Evolutionary conservation across 1,140 invertebrate genomes (phyloP).

Genomic region (Parapsyche elsis): DNA sequence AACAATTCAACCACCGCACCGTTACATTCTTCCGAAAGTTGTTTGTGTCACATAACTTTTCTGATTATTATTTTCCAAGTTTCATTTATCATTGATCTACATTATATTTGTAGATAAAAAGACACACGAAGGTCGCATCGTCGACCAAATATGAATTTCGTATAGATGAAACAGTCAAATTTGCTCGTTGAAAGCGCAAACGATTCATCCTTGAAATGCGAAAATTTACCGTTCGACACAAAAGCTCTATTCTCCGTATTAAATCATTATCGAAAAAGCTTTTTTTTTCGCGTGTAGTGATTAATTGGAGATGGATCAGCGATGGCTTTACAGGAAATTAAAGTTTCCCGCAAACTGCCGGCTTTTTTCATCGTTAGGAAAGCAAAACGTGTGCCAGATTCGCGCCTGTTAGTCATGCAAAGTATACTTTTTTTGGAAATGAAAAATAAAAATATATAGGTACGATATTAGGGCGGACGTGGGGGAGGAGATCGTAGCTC

Average conservation of each 20-base stretch:
- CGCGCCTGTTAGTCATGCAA: conserved; percentile 15
- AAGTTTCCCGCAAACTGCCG: conserved; percentile 3
- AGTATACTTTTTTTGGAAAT: background rate
- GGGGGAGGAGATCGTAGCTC: conserved; percentile 2
- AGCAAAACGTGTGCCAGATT: background rate
- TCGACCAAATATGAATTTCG: too few species aligned
- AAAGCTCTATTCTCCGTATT: background rate
- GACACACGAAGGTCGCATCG: too few species aligned
- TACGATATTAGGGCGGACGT: background rate
- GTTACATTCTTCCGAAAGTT: too few species aligned
- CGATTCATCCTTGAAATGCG: too few species aligned
- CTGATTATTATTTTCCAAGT: too few species aligned
- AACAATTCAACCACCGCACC: too few species aligned
- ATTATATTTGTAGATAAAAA: too few species aligned
- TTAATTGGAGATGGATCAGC: conserved; percentile 28
- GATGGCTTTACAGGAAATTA: conserved; percentile 34
- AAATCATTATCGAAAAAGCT: conserved; percentile 7
- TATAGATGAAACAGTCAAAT: too few species aligned
- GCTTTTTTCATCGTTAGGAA: background rate
- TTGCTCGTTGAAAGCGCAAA: too few species aligned
- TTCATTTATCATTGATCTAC: too few species aligned
- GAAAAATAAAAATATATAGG: background rate
- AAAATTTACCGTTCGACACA: background rate
- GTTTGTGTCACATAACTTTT: too few species aligned
- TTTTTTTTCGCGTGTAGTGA: background rate